Evolutionary conservation across 2,113 vertebrate genomes (phyloP).

Genomic region (Pandion haliaetus): DNA sequence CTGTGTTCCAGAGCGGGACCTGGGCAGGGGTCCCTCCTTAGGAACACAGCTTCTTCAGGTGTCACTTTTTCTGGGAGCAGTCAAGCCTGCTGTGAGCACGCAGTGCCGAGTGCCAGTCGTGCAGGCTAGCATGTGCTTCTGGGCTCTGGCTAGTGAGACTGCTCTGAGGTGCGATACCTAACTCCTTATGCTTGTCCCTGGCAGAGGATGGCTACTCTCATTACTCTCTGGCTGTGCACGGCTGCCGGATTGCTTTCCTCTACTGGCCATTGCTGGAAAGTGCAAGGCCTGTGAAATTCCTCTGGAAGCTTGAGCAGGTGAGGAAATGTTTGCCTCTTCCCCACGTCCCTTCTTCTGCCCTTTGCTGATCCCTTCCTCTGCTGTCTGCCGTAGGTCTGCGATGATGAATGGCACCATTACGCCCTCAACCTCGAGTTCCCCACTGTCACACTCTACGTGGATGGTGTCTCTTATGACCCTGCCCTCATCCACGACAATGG

Average conservation of each 20-base stretch:
- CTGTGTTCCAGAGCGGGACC: not conserved
- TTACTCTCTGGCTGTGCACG: slow-evolving; percentile 92
- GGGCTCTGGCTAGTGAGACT: not conserved
- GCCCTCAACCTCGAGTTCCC: slow-evolving; percentile 96
- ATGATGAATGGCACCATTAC: slow-evolving; percentile 97
- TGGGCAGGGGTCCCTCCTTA: not conserved
- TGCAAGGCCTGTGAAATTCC: slow-evolving; percentile 93
- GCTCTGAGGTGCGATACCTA: not conserved
- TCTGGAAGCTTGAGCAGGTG: slow-evolving; percentile 99
- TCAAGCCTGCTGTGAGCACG: not conserved
- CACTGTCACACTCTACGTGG: slow-evolving; percentile 91
- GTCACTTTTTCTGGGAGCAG: not conserved
- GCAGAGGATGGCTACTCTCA: slow-evolving; percentile 94
- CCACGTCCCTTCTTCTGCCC: not conserved
- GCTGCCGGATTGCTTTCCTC: slow-evolving; percentile 94
- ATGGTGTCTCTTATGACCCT: slow-evolving; percentile 95
- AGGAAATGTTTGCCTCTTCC: not conserved
- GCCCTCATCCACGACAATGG: slow-evolving; percentile 97
- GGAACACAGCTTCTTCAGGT: not conserved
- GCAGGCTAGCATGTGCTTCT: not conserved
- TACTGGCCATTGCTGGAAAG: slow-evolving; percentile 94
- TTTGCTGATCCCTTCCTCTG: not conserved
- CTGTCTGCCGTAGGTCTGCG: slow-evolving; percentile 80
- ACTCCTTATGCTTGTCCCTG: not conserved
- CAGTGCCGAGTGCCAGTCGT: not conserved